These are phyloP conservation scores for Apamea epomidion DNA, from an alignment of 2,888 invertebrate species.

Conservation along the genomic window DNA sequence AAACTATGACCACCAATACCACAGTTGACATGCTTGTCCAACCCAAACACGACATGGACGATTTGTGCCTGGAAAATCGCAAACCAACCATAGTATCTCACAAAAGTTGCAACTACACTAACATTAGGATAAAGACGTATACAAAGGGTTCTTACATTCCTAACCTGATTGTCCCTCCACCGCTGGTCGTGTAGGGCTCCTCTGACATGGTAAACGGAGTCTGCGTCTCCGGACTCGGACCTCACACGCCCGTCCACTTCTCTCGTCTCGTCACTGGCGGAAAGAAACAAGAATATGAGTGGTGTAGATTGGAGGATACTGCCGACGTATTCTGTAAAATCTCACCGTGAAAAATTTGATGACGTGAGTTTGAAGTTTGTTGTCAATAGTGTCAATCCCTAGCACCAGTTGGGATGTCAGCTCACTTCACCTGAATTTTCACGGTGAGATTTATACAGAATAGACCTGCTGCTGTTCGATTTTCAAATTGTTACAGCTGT, in stretches of 20 bases:
- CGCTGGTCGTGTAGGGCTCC: constrained; percentile 86
- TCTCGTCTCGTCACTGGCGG: constrained; percentile 94
- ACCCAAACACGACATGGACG: no score
- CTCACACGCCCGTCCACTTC: constrained; percentile 92
- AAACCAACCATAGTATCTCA: not conserved
- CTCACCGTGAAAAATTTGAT: not conserved
- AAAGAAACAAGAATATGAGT: constrained; percentile 39
- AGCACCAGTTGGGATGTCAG: no score
- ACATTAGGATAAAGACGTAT: not conserved
- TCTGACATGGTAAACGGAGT: constrained; percentile 92
- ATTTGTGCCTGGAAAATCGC: not conserved
- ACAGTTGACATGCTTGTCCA: no score
- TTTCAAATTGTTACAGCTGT: not conserved
- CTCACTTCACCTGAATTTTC: no score
- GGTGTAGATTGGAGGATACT: not conserved
- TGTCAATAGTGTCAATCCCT: no score
- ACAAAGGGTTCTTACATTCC: constrained; percentile 25
- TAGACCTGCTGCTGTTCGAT: not conserved
- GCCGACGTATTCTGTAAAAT: not conserved
- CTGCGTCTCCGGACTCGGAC: constrained; percentile 95
- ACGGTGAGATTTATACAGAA: not conserved
- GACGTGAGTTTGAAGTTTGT: not conserved
- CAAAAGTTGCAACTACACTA: not conserved
- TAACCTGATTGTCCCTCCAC: constrained; percentile 85
- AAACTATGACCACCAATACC: not conserved